Conservation (phyloP, 2,888 invertebrate genomes). For the Rhagonycha lutea region DNA sequence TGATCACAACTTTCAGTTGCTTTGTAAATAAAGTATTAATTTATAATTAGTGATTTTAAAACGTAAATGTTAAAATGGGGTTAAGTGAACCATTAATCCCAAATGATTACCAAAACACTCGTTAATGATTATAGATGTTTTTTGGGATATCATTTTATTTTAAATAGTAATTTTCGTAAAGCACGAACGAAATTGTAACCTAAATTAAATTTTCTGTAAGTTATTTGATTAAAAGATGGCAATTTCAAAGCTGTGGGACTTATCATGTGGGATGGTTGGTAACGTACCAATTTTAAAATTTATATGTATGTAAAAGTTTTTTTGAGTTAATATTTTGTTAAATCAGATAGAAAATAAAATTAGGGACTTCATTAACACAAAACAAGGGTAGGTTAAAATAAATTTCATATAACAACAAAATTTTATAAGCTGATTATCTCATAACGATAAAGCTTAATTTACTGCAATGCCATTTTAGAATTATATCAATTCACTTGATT, state of each 20-base stretch:
- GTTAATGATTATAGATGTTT: slow-evolving; percentile 12
- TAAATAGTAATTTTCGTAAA: slow-evolving; percentile 1
- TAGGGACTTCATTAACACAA: not conserved
- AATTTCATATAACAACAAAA: not conserved
- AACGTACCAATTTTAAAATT: not conserved
- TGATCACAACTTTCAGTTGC: not conserved
- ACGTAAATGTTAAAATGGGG: not conserved
- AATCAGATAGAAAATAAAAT: not conserved
- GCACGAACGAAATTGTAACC: not conserved
- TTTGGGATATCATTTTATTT: not conserved
- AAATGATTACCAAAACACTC: not conserved
- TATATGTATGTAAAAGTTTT: not conserved
- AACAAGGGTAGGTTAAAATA: not conserved
- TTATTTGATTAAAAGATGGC: not conserved
- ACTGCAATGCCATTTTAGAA: not conserved
- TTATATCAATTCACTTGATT: not conserved
- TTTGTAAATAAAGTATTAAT: slow-evolving; percentile 4
- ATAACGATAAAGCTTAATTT: not conserved
- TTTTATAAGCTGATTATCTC: not conserved
- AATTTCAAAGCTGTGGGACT: not conserved
- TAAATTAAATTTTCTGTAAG: slow-evolving; percentile 1
- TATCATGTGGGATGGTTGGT: not conserved
- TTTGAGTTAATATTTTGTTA: not conserved
- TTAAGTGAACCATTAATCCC: slow-evolving; percentile 6
- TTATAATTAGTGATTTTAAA: slow-evolving; percentile 11